phyloP scores from a whole-genome alignment of 2,797 vertebrate genomes.

The Sebastolobus altivelis region DNA sequence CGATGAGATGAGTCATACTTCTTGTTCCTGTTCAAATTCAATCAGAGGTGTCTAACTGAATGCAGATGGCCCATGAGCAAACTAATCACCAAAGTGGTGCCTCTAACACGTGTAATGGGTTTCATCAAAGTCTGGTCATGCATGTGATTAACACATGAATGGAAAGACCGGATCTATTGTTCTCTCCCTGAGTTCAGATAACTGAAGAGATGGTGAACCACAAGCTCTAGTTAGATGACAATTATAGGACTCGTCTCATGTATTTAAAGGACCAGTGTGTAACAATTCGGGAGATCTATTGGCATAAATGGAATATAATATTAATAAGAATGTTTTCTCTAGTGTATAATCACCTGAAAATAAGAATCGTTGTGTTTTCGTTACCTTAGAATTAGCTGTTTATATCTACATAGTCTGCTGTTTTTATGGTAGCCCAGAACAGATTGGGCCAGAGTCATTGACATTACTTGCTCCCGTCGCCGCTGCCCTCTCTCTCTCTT shows the following conservation, averaged over 20 bases:
- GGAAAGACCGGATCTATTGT: not conserved
- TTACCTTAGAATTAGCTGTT: too few species aligned
- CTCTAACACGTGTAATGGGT: conserved; percentile 22
- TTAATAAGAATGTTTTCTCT: too few species aligned
- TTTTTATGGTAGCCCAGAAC: too few species aligned
- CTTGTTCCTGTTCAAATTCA: conserved; percentile 8
- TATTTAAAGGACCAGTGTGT: not conserved
- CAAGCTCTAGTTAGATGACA: not conserved
- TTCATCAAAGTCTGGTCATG: conserved; percentile 31
- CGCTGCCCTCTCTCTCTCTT: too few species aligned
- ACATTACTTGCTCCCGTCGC: too few species aligned
- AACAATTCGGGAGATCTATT: too few species aligned
- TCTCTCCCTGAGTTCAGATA: not conserved
- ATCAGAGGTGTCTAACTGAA: not conserved
- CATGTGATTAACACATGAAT: conserved; percentile 25
- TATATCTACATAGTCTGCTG: too few species aligned
- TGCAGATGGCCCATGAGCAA: conserved; percentile 21
- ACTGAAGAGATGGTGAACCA: conserved; percentile 1
- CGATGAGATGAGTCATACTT: conserved; percentile 1
- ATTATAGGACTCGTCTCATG: not conserved
- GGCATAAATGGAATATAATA: too few species aligned
- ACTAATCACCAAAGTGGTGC: conserved; percentile 1
- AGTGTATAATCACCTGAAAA: too few species aligned
- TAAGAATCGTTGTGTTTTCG: too few species aligned
- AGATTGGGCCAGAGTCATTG: too few species aligned